Evolutionary conservation across 1,140 invertebrate genomes (phyloP), one percentile per base, ranked within the genome.

Genomic region (Telenomus remus): DNA sequence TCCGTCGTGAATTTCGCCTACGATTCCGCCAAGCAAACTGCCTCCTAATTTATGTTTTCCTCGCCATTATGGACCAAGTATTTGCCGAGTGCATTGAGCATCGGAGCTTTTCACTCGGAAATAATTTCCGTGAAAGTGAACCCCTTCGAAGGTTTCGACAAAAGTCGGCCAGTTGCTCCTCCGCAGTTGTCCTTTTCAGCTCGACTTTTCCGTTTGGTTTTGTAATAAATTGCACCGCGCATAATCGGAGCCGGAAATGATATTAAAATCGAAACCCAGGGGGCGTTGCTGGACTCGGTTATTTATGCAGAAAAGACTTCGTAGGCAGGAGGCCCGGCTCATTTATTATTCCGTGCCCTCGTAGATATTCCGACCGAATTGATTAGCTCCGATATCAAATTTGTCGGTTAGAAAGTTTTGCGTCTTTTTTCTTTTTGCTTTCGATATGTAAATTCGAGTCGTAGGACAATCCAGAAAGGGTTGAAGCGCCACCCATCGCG

Each of bases 171-270:
- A 56, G 44, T 71, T 63, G 59, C 34, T 56, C 27, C 4, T 12
- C 57, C 72, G 68, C 69, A 69, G 63, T 54, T 79, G 60, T 66
- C 53, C 50, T 70, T 70, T 55, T 9, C 37, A 9, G 37, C 37
- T 39, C 37, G n/a, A n/a, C 50, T 70, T 70, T 55, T 9, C 37
- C 2, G 37, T 9, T 39, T 9, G 19, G 19, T 27, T 27, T 27
- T 27, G 19, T 27, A 27, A 27, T 27, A 27, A 27, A 27, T 27
- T 27, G 19, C 19, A 27, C 19, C 2, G 19, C 19, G 19, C 19
- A 27, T 27, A 27, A 27, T 27, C 19, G 19, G 6, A 27, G 19
- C 19, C 19, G 19, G 19, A 27, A 27, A 27, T 27, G 19, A 27
- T 27, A 27, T 27, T 27, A 27, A 27, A 27, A 27, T 27, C 19